Base-by-base conservation (phyloP, 2,888 invertebrate genomes). In the Watsonalla cultraria region DNA sequence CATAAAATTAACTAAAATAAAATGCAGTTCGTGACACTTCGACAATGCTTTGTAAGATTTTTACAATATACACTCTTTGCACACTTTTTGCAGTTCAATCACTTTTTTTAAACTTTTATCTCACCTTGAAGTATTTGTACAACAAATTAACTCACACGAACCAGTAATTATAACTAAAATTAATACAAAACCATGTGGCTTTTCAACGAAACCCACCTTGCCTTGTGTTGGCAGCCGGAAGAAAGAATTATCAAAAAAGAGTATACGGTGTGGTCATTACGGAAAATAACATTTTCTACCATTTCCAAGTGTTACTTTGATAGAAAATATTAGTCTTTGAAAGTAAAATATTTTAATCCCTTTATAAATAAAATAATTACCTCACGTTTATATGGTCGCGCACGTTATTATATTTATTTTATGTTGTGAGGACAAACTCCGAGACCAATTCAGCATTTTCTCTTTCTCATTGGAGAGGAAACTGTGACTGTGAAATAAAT, bases 171-270 rank as follows among this genome's bases (percentile, higher is more conserved):
- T 61, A 62, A 60, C 56, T 60, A 66, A 64, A 66, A 68, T 68
- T 70, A 61, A 58, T 57, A 59, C 72, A 78, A 84, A 80, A 82
- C 87, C 89, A 90, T 86, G 89, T 77, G 89, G 84, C 66, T 71
- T 66, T 62, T 58, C 54, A 57, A 71, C 62, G 68, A 78, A 76
- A 84, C 87, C 73, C 76, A 90, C 90, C 90, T 87, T 88, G 87
- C 82, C 84, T 82, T 76, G 74, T 74, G 80, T 85, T 86, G 85
- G 78, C 88, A 85, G 75, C 90, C 85, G 86, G 85, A 88, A 88
- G 84, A 89, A 87, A 87, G 86, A 84, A 78, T 65, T 70, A 54
- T 66, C 33, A 58, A 65, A 64, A 54, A 54, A 39, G 45, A 11
- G 8, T 42, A 5, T 11, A 5, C 6, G 54, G 65, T 66, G 71